Evolutionary conservation across 2,797 vertebrate genomes (phyloP).

Genomic region (Tauraco hartlaubi): DNA sequence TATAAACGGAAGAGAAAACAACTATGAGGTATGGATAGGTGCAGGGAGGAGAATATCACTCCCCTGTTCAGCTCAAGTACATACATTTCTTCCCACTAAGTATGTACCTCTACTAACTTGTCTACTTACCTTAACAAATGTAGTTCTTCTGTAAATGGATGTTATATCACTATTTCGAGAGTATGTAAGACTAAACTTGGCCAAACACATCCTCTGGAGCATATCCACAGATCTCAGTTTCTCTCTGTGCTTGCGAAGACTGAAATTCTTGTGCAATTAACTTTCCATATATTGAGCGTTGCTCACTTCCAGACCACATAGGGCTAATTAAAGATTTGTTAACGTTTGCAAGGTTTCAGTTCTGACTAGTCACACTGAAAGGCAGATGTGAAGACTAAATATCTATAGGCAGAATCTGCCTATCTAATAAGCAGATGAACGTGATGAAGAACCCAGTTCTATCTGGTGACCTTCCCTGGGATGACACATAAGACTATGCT

Average conservation of each 20-base stretch:
- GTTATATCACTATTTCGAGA: neutral
- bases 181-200: neutral
- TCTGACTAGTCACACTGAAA: neutral
- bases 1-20: neutral
- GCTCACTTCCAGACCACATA: neutral
- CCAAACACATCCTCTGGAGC: neutral
- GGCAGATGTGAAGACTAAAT: neutral
- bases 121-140: neutral
- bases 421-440: neutral
- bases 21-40: neutral
- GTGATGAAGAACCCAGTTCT: neutral
- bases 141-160: neutral
- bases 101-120: fast-evolving
- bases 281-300: neutral
- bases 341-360: neutral
- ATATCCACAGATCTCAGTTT: neutral
- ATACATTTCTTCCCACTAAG: neutral
- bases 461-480: neutral
- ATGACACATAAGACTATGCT: neutral
- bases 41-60: neutral
- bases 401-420: neutral
- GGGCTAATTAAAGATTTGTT: neutral
- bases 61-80: neutral
- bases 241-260: neutral
- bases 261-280: neutral